Conservation (phyloP, 1,140 invertebrate genomes). For the Euglossa dilemma region DNA sequence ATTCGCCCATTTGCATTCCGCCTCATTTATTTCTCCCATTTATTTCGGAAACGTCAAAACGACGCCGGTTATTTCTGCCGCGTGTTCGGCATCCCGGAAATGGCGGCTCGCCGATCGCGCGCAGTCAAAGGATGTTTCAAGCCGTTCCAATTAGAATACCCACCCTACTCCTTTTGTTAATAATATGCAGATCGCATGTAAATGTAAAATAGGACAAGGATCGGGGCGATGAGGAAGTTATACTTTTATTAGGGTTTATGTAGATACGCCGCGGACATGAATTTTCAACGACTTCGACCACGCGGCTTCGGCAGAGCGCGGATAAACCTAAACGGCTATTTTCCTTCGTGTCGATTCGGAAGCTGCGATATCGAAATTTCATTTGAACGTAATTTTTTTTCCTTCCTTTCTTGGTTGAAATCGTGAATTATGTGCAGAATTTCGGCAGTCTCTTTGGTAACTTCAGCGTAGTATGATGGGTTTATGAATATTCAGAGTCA, state of each 20-base stretch:
- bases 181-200: not conserved
- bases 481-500: no score
- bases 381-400: no score
- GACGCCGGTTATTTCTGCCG: not conserved
- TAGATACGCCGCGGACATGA: conserved; percentile 13
- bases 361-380: no score
- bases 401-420: no score
- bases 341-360: not conserved
- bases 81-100: no score
- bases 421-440: no score
- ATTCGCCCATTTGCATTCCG: not conserved
- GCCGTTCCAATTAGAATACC: conserved; percentile 12
- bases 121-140: not conserved
- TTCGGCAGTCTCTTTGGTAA: no score
- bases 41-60: not conserved
- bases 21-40: not conserved
- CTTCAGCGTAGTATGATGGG: no score
- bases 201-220: conserved; percentile 13
- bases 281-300: conserved; percentile 28
- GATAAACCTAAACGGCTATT: conserved; percentile 20
- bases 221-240: conserved; percentile 4
- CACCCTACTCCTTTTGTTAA: conserved; percentile 1
- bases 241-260: conserved; percentile 28
- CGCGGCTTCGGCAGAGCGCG: no score
- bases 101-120: accelerated